Evolutionary conservation across 1,140 invertebrate species (phyloP).

Genomic region (Neodiprion pinetum): DNA sequence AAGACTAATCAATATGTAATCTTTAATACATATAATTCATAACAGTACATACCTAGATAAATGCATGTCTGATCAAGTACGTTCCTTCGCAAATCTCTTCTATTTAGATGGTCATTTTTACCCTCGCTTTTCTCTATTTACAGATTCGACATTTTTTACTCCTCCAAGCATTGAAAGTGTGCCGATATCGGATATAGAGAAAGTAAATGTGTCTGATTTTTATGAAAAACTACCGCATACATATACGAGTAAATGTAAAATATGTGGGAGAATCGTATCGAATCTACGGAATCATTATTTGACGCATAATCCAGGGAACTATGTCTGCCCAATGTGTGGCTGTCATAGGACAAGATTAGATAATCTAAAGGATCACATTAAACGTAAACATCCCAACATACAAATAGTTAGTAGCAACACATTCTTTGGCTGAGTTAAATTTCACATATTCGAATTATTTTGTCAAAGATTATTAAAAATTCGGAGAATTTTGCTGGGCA

Average conservation of each 20-base stretch:
- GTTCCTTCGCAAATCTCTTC: conserved; percentile 17
- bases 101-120: conserved; percentile 28
- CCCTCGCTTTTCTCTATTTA: conserved; percentile 51
- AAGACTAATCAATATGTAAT: conserved; percentile 37
- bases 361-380: conserved; percentile 76
- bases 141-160: conserved; percentile 54
- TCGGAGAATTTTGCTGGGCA: too few species aligned
- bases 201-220: conserved; percentile 48
- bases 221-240: conserved; percentile 46
- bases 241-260: conserved; percentile 62
- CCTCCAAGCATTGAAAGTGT: conserved; percentile 46
- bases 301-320: conserved; percentile 74
- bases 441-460: neutral
- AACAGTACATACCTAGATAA: conserved; percentile 30
- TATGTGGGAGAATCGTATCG: conserved; percentile 74
- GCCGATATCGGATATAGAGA: conserved; percentile 46
- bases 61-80: conserved; percentile 18
- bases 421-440: conserved; percentile 20
- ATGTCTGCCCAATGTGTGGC: conserved; percentile 74
- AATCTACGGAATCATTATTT: conserved; percentile 78
- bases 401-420: conserved; percentile 31
- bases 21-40: conserved; percentile 26
- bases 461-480: too few species aligned
- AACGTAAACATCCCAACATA: conserved; percentile 69
- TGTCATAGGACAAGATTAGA: conserved; percentile 74